Evolutionary conservation across 2,113 vertebrate species (phyloP).

Genomic region (Maccullochella peelii): DNA sequence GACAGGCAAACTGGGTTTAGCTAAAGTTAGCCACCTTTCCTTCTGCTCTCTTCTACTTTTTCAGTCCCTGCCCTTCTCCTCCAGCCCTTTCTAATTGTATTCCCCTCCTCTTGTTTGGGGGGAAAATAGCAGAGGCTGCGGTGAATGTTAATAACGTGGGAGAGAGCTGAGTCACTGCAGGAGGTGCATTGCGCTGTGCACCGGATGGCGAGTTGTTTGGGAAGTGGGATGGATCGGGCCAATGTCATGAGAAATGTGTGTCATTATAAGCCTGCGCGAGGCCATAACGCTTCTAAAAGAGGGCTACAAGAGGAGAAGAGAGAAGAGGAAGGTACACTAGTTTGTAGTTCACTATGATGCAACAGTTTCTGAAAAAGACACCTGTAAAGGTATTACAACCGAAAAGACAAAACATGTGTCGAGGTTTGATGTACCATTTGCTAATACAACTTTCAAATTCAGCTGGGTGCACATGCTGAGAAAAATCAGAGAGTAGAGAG

Average conservation of each 20-base stretch:
- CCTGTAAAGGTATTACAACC: slow-evolving; percentile 22
- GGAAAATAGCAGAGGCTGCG: slow-evolving; percentile 62
- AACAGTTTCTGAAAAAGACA: slow-evolving; percentile 24
- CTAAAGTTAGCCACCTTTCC: slow-evolving; percentile 23
- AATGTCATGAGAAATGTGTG: slow-evolving; percentile 18
- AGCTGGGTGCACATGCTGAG: slow-evolving; percentile 12
- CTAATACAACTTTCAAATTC: slow-evolving; percentile 24
- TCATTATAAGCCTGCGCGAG: not conserved
- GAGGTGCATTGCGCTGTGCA: slow-evolving; percentile 71
- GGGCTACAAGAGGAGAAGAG: not conserved
- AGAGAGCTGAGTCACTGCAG: slow-evolving; percentile 79
- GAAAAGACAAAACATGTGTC: slow-evolving; percentile 27
- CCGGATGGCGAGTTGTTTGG: slow-evolving; percentile 35
- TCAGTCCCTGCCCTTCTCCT: slow-evolving; percentile 13
- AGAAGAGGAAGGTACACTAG: too few relatives aligned
- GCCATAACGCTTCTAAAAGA: not conserved
- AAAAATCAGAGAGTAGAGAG: slow-evolving; percentile 37
- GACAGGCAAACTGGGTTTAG: slow-evolving; percentile 11
- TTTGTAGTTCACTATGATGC: not conserved
- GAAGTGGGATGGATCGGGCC: not conserved
- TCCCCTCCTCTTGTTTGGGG: slow-evolving; percentile 45
- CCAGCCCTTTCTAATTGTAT: not conserved
- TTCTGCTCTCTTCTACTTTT: not conserved
- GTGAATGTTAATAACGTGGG: slow-evolving; percentile 77
- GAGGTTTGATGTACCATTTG: not conserved